A percentile compares a stretch with the other conserved stretches of the same genome.
Conservation (phyloP, 2,888 invertebrate genomes). For the Melikaiella ostensackeni region DNA sequence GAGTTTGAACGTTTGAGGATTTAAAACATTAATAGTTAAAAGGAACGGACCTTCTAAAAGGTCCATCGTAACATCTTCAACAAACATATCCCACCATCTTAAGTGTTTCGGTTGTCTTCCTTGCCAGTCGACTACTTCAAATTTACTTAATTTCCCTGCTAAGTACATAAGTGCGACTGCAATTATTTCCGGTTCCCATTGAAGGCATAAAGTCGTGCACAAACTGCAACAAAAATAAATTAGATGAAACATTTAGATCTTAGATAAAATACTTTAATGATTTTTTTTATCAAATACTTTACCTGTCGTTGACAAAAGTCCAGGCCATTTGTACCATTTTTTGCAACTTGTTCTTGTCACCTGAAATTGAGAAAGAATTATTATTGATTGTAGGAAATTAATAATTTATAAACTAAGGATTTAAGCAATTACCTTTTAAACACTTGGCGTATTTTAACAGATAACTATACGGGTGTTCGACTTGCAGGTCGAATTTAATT, state of each 20-base stretch:
- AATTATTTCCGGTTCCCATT: slow-evolving; percentile 99
- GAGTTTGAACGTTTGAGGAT: background rate
- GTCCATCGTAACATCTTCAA: slow-evolving; percentile 96
- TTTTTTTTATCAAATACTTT: slow-evolving; percentile 37
- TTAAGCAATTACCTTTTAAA: slow-evolving; percentile 82
- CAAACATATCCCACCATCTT: slow-evolving; percentile 99
- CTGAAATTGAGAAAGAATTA: slow-evolving; percentile 66
- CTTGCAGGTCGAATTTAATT: slow-evolving; percentile 98
- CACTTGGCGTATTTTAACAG: slow-evolving; percentile 96
- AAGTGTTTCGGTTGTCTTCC: slow-evolving; percentile 87
- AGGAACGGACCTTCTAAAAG: slow-evolving; percentile 85
- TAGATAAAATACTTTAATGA: slow-evolving; percentile 18
- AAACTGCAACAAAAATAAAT: slow-evolving; percentile 80
- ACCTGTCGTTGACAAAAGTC: slow-evolving; percentile 99
- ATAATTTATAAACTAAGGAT: background rate
- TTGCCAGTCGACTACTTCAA: slow-evolving; percentile 95
- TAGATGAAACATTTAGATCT: slow-evolving; percentile 2
- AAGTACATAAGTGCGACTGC: slow-evolving; percentile 98
- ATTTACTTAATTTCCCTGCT: slow-evolving; percentile 96
- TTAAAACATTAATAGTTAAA: background rate
- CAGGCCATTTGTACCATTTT: slow-evolving; percentile 99
- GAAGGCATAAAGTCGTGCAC: slow-evolving; percentile 96
- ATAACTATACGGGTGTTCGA: slow-evolving; percentile 97
- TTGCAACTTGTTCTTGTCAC: slow-evolving; percentile 94
- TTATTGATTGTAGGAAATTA: slow-evolving; percentile 24